Percentiles rank a stretch among this genome's conserved stretches.
phyloP scores from a whole-genome alignment of 2,113 vertebrate genomes.

The Sinocyclocheilus anshuiensis region DNA sequence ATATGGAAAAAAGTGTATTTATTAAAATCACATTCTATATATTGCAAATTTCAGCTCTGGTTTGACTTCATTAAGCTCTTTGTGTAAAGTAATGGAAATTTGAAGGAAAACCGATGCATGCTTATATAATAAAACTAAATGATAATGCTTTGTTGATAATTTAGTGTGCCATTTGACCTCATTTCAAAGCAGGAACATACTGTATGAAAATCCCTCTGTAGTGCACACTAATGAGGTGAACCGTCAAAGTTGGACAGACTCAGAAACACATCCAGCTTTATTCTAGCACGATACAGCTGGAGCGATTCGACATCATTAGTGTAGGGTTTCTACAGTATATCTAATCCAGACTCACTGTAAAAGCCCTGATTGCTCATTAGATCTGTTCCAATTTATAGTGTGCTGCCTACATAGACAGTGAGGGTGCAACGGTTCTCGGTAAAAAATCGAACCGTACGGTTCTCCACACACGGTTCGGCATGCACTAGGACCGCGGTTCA shows the following conservation, averaged over 20 bases:
- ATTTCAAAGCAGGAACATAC: background rate
- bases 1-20: background rate
- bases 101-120: background rate
- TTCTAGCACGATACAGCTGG: background rate
- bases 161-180: background rate
- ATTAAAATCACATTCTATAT: background rate
- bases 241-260: background rate
- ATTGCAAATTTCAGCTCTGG: background rate
- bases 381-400: too few species aligned
- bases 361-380: background rate
- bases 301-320: background rate
- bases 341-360: background rate
- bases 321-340: background rate
- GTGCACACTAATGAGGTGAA: slow-evolving; percentile 1
- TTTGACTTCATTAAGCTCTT: background rate
- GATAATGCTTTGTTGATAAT: background rate
- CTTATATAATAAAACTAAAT: background rate
- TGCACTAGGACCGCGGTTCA: too few species aligned
- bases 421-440: too few species aligned
- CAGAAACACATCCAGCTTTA: background rate
- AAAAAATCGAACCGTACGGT: too few species aligned
- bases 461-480: too few species aligned
- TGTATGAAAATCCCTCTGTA: background rate
- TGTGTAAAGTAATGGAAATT: background rate
- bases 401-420: too few species aligned